Evolutionary conservation across 2,797 vertebrate species (phyloP), one percentile per base, ranked within the genome.

Genomic region (Pachyuromys duprasi): DNA sequence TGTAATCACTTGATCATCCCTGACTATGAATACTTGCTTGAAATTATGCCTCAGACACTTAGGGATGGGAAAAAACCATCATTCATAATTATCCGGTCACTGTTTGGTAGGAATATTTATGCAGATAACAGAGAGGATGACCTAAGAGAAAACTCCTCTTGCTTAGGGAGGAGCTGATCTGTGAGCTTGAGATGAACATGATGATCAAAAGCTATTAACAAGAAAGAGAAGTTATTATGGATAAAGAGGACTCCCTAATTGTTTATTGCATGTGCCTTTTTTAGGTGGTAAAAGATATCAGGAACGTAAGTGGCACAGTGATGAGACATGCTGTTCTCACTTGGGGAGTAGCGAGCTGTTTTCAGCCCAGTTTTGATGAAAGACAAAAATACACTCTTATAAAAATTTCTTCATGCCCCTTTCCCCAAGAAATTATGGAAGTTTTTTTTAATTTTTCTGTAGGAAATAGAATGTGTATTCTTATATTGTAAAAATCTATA

Each of bases 11-110:
- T 97, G 96, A 97, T 98, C 94, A 97, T 98, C 93, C 95, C 97
- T 98, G 98, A 97, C 96, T 98, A 95, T 97, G 97, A 98, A 98
- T 98, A 90, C 89, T 98, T 98, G 92, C 90, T 97, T 95, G 96
- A 97, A 98, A 99, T 99, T 98, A 98, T 96, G 95, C 22, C n/a
- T 97, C 79, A 60, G 87, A 92, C 95, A 97, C 15, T 69, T 83
- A 90, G 92, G 93, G 75, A 98, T 95, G 22, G 95, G 89, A 97
- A 97, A 49, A 97, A 93, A 55, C 97, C 97, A 97, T 98, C 11
- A 98, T 75, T 98, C 96, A 97, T 91, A 98, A 98, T 98, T 98
- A 98, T 39, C n/a, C 97, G 89, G 84, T 93, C 93, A 97, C 89
- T 94, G 95, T 93, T 92, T 91, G 57, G 72, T 79, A 95, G 96